These are phyloP conservation scores for Anthoscopus minutus DNA, from an alignment of 2,113 vertebrate species.

Conservation along the genomic window DNA sequence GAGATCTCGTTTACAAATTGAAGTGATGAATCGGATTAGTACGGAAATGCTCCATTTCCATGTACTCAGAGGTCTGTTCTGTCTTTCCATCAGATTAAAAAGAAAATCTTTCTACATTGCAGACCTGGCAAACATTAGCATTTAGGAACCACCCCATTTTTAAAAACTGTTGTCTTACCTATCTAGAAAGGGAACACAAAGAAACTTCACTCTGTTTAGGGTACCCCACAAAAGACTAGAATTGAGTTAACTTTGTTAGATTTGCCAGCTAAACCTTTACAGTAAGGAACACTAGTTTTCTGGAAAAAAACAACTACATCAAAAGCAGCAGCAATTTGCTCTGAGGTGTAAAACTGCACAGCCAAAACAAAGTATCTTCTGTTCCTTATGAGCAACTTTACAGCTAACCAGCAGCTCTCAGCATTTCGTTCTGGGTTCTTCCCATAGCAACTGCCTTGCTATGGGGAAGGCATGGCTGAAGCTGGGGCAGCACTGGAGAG, in stretches of 20 bases:
- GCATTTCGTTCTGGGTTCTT: background rate
- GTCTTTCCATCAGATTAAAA: conserved; percentile 71
- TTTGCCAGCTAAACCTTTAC: conserved; percentile 15
- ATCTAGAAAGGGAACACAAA: conserved; percentile 61
- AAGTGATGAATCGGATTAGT: conserved; percentile 45
- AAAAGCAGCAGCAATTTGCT: conserved; percentile 17
- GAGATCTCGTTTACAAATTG: conserved; percentile 43
- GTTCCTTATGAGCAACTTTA: background rate
- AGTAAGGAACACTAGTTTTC: background rate
- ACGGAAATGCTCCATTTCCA: conserved; percentile 1
- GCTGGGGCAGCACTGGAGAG: background rate
- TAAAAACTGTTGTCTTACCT: conserved; percentile 52
- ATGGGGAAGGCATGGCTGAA: background rate
- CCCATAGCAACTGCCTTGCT: background rate
- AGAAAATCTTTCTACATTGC: conserved; percentile 55
- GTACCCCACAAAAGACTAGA: conserved; percentile 39
- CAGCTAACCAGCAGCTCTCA: background rate
- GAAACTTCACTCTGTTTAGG: conserved; percentile 53
- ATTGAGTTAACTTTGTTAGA: conserved; percentile 45
- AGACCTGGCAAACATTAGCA: conserved; percentile 77
- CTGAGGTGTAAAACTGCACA: background rate
- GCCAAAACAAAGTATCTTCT: background rate
- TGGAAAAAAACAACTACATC: background rate
- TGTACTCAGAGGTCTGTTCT: conserved; percentile 60
- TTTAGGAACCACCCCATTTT: conserved; percentile 66